Base-by-base conservation (phyloP, 2,888 invertebrate genomes). In the Clunio marinus region DNA sequence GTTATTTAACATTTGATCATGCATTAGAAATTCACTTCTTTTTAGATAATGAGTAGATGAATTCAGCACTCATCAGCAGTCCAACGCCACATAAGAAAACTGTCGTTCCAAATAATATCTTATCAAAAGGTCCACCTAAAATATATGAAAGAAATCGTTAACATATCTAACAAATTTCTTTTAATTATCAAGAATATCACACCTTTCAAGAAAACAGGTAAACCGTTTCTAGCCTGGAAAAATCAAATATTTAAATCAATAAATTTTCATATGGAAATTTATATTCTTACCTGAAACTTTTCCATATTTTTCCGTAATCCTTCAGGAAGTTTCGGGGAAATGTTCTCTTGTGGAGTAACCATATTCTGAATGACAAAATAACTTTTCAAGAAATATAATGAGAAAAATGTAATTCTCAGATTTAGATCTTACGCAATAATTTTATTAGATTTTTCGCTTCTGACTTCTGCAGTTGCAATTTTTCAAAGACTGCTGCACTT, bases 151-250 rank as follows among this genome's bases (percentile, higher is more conserved):
- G 51, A 41, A n/a, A 41, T 51, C n/a, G n/a, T n/a, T n/a, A n/a
- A n/a, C n/a, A n/a, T n/a, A n/a, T n/a, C n/a, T n/a, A n/a, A n/a
- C n/a, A n/a, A n/a, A n/a, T n/a, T n/a, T n/a, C n/a, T n/a, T n/a
- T n/a, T n/a, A n/a, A n/a, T 60, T 17, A 60, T 17, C 1, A n/a
- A 37, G 7, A 58, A 58, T n/a, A 28, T 5, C n/a, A 55, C 13
- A 68, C 68, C 80, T 70, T 79, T 79, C 22, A 79, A 72, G 24
- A 77, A 77, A 15, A 79, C 74, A 1, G 79, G 79, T 57, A 79
- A 59, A 69, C 74, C 73, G 69, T 76, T 79, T 24, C 73, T 73
- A 24, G 76, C 78, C 79, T 79, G 20, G 27, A n/a, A 17, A 35
- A 55, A 62, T n/a, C 72, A 72, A 32, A 2, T 45, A 69, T 25